Base-by-base conservation (phyloP, 1,140 invertebrate genomes). In the Protaetia brevitarsis region DNA sequence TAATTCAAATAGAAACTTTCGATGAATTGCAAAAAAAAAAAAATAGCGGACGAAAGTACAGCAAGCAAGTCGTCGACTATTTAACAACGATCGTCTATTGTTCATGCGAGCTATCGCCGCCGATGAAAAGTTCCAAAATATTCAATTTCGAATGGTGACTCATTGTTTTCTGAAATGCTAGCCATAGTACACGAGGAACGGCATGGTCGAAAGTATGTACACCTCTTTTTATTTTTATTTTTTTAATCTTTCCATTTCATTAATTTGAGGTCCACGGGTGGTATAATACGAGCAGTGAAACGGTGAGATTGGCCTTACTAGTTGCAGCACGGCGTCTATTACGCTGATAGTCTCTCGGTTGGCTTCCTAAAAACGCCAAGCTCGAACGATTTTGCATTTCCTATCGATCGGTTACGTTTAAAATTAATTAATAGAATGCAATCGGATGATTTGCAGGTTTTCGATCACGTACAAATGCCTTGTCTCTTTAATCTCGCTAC, bases 171-270 rank as follows among this genome's bases (percentile, higher is more conserved):
- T 51, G 19, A n/a, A n/a, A n/a, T n/a, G n/a, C n/a, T n/a, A n/a
- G 19, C 11, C 41, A n/a, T n/a, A n/a, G n/a, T n/a, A n/a, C n/a
- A 51, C 41, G 10, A 8, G 16, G 41, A 23, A 51, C 41, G 31
- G 6, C 26, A 19, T 19, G 41, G 13, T 51, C 26, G 13, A 23
- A 51, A 51, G 26, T n/a, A n/a, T n/a, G 41, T 51, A 51, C 41
- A 23, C 41, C 26, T 51, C 41, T 51, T 51, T 23, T 23, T n/a
- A n/a, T n/a, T n/a, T n/a, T n/a, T n/a, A n/a, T n/a, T n/a, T 51
- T 51, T 51, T 51, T 51, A 51, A 51, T 51, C 41, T 51, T 51
- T 51, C 41, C 41, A 23, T 51, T 51, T 51, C 41, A 51, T 51
- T 51, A 51, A 51, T 51, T 51, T 51, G 19, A 51, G 41, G 26